These are phyloP conservation scores for Darevskia nairensis DNA, from an alignment of 2,797 vertebrate genomes.

Conservation along the genomic window DNA sequence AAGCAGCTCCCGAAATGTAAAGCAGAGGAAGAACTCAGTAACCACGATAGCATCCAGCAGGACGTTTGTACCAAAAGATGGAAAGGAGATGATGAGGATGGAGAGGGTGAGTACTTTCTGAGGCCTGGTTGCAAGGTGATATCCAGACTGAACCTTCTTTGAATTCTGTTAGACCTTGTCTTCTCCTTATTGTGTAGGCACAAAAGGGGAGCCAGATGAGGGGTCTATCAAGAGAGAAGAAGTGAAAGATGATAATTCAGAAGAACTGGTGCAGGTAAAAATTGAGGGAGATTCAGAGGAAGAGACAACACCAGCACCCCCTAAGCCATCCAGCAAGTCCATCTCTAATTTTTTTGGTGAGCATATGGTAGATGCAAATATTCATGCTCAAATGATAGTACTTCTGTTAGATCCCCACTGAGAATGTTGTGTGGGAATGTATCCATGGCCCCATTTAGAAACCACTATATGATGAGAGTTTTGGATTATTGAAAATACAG, in stretches of 20 bases:
- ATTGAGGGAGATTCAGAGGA: background rate
- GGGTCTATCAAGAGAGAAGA: conserved; percentile 33
- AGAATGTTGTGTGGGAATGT: background rate
- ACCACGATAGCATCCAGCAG: conserved; percentile 28
- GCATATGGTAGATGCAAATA: conserved; percentile 32
- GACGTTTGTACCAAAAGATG: conserved; percentile 57
- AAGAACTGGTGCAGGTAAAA: background rate
- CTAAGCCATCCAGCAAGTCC: conserved; percentile 68
- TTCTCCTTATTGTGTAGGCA: conserved; percentile 33
- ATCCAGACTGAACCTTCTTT: background rate
- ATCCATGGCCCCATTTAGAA: background rate
- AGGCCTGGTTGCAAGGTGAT: background rate
- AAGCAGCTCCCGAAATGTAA: conserved; percentile 90
- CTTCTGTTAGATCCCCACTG: background rate
- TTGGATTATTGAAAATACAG: background rate
- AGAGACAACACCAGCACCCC: conserved; percentile 43
- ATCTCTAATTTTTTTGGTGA: conserved; percentile 91
- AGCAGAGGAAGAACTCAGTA: conserved; percentile 67
- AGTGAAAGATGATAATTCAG: background rate
- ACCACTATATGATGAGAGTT: background rate
- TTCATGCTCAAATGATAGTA: background rate
- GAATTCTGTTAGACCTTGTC: background rate
- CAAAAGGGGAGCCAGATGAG: conserved; percentile 15
- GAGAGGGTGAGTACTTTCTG: conserved; percentile 45
- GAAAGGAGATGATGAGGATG: conserved; percentile 40